Evolutionary conservation across 2,113 vertebrate species (phyloP).

Genomic region (Coptodon rendalli): DNA sequence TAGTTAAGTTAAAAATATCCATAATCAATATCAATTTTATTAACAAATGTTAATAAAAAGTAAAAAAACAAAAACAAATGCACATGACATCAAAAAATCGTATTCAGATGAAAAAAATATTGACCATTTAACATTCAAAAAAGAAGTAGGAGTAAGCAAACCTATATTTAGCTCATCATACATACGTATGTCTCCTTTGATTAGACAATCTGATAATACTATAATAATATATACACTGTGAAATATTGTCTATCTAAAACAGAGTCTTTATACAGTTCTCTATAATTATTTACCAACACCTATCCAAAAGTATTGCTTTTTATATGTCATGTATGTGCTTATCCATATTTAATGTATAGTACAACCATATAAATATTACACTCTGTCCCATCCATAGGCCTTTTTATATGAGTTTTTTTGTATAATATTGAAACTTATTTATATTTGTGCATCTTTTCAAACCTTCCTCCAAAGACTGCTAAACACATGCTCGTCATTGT

Average conservation of each 20-base stretch:
- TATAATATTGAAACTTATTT: background rate
- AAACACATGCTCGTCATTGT: background rate
- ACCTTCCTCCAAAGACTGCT: background rate
- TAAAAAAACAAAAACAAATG: background rate
- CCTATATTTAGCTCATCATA: background rate
- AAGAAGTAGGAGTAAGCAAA: background rate
- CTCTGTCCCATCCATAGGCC: background rate
- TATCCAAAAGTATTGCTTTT: background rate
- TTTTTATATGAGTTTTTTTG: background rate
- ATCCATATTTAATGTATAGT: background rate
- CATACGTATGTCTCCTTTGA: background rate
- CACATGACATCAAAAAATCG: background rate
- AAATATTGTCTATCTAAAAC: background rate
- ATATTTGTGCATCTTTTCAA: background rate
- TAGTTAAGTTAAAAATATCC: background rate
- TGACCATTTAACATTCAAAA: background rate
- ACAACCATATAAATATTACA: background rate
- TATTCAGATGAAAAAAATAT: background rate
- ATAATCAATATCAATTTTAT: background rate
- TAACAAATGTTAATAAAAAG: background rate
- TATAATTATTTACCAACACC: background rate
- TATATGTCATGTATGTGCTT: background rate
- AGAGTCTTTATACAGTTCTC: background rate
- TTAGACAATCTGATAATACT: background rate
- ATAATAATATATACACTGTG: background rate